Conservation (phyloP, 2,113 vertebrate species). For the Perca schrenkii region DNA sequence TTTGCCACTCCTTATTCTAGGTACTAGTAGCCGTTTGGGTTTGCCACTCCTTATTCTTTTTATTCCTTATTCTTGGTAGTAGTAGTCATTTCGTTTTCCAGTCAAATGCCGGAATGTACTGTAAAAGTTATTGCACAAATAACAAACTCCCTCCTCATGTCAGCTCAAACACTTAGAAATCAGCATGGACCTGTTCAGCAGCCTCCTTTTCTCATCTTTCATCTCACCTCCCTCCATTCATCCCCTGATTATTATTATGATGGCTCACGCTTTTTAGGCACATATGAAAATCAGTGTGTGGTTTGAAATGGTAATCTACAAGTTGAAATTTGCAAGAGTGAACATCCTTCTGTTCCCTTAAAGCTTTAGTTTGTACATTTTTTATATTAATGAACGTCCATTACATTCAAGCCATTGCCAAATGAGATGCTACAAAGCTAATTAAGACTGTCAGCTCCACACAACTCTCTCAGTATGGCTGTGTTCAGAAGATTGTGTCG, state of each 20-base stretch:
- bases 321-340: too few relatives aligned
- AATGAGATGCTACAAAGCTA: too few relatives aligned
- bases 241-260: neutral
- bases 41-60: too few relatives aligned
- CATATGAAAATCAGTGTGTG: neutral
- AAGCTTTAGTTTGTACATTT: too few relatives aligned
- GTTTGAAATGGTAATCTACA: neutral
- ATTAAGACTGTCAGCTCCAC: too few relatives aligned
- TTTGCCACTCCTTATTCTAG: too few relatives aligned
- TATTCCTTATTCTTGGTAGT: neutral
- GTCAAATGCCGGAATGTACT: neutral
- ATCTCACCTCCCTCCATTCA: neutral
- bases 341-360: too few relatives aligned
- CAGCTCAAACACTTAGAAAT: constrained; percentile 26
- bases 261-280: neutral
- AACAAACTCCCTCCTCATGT: constrained; percentile 3
- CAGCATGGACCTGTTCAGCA: constrained; percentile 4
- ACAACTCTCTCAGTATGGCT: too few relatives aligned
- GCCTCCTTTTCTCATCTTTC: neutral
- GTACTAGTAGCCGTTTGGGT: too few relatives aligned
- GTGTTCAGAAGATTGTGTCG: too few relatives aligned
- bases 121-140: neutral
- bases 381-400: too few relatives aligned
- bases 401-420: too few relatives aligned
- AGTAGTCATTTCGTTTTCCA: neutral